Evolutionary conservation across 2,888 invertebrate species (phyloP), one percentile per base, ranked within the genome.

Genomic region (Heteromurus nitidus): DNA sequence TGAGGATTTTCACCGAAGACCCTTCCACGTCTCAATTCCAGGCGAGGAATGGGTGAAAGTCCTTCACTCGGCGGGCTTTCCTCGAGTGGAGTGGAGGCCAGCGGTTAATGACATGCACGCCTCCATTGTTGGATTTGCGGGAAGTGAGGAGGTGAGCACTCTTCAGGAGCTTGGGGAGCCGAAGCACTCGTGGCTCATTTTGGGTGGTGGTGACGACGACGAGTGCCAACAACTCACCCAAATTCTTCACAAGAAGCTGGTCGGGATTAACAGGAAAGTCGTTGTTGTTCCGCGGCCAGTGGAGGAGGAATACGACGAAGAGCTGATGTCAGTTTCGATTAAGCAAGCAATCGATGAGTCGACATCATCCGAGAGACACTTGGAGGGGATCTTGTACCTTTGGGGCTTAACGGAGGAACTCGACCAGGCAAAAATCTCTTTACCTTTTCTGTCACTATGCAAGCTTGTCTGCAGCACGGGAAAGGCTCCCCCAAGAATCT

Each of bases 1-100:
- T 69, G 24, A 75, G n/a, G 83, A 83, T 73, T 11, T 18, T 22
- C 55, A 75, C 22, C 11, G 65, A 2, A 7, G 75, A 31, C 55
- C 26, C 3, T 22, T 24, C 22, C 31, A 75, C 36, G 22, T 36
- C 16, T 31, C 31, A 26, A 2, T 75, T 1, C 0, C 65, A 1
- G 30, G 16, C n/a, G 22, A 24, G 30, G 3, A 36, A 72, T 22
- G 26, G 67, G 3, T 28, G 18, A 16, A 18, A 26, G 3, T 42
- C 28, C 18, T 58, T 24, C 24, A 65, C 11, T 18, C 11, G 18
- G 18, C n/a, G 5, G 18, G 18, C 36, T n/a, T 28, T 67, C 28
- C 30, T 1, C 9, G 36, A 3, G 47, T 47, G 47, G 3, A 3
- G 3, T 47, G n/a, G 11, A 11, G 3, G 3, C 47, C 47, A 47